These are phyloP conservation scores for Trematocara macrostoma DNA, from an alignment of 2,113 vertebrate species.

Conservation along the genomic window DNA sequence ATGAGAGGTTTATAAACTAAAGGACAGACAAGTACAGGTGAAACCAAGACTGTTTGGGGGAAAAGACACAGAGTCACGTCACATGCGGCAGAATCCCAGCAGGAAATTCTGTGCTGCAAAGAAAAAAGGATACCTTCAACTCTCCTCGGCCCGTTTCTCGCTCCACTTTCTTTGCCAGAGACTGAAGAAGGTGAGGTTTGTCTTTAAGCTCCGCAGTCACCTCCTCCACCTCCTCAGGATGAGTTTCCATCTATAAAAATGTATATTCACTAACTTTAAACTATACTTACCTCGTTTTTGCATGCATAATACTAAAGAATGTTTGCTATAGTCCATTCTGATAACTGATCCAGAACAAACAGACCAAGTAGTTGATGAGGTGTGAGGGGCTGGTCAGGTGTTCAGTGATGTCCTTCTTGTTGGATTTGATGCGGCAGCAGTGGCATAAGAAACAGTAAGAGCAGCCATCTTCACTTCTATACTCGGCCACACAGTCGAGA, in stretches of 20 bases:
- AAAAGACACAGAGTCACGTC: not conserved
- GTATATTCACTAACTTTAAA: not conserved
- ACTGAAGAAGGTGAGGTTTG: not conserved
- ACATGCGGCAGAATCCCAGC: not conserved
- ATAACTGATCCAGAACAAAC: not conserved
- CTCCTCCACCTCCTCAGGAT: slow-evolving; percentile 18
- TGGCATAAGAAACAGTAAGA: slow-evolving; percentile 58
- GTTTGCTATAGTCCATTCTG: not conserved
- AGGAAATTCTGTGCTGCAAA: not conserved
- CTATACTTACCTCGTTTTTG: not conserved
- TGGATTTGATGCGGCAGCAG: slow-evolving; percentile 53
- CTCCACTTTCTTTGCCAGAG: slow-evolving; percentile 43
- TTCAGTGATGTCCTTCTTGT: slow-evolving; percentile 24
- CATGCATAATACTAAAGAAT: not conserved
- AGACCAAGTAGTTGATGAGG: slow-evolving; percentile 54
- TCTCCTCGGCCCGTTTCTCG: slow-evolving; percentile 39
- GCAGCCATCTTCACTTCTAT: slow-evolving; percentile 31
- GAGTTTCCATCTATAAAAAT: slow-evolving; percentile 44
- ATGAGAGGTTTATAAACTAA: not conserved
- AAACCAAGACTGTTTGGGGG: not conserved
- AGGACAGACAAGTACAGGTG: not conserved
- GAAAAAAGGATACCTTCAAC: slow-evolving; percentile 22
- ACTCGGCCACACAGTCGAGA: slow-evolving; percentile 51
- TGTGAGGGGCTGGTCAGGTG: slow-evolving; percentile 53
- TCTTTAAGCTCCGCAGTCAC: not conserved